Evolutionary conservation across 2,888 invertebrate species (phyloP), one percentile per base, ranked within the genome.

Genomic region (Eristalis intricaria): DNA sequence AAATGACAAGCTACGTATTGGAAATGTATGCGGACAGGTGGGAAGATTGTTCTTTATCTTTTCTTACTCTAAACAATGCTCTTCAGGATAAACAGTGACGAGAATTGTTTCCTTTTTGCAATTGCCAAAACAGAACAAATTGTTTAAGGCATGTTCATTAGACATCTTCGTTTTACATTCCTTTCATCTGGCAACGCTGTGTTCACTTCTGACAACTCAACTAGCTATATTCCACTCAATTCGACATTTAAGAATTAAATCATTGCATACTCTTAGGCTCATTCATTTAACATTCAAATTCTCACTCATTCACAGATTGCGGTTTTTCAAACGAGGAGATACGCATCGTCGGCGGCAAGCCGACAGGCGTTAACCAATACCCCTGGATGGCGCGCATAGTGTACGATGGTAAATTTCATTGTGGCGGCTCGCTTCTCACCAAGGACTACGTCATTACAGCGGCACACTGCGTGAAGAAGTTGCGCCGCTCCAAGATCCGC

Each of bases 391-490:
- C 97, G 3, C 94, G 97, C 63, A 94, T 98, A 76, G 96, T 97
- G 15, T 97, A 97, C 92, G 97, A 97, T 91, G 97, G 97, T 0
- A 96, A 96, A 92, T 97, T 97, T 93, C 97, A 97, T 92, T 98
- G 97, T 91, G 97, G 97, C 0, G 97, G 96, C 26, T 97, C 97
- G 2, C 94, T 97, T 35, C 94, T 98, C 63, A 97, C 96, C 76
- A 96, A 96, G 63, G 96, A 97, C 93, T 97, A 97, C 91, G 97
- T 97, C 80, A 94, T 98, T 76, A 97, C 97, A 0, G 97, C 97
- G 0, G 97, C 97, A 2, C 97, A 97, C 94, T 97, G 97, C 91
- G 96, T 97, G 1, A 92, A 93, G 70, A 97, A 97, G 90, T 92
- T 97, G 56, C 96, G 96, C 90, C 94, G 96, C 58, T 96, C 97